Percentiles rank a stretch among this genome's conserved stretches.
Evolutionary conservation across 1,140 invertebrate species (phyloP).

Genomic region (Hycleus phaleratus): DNA sequence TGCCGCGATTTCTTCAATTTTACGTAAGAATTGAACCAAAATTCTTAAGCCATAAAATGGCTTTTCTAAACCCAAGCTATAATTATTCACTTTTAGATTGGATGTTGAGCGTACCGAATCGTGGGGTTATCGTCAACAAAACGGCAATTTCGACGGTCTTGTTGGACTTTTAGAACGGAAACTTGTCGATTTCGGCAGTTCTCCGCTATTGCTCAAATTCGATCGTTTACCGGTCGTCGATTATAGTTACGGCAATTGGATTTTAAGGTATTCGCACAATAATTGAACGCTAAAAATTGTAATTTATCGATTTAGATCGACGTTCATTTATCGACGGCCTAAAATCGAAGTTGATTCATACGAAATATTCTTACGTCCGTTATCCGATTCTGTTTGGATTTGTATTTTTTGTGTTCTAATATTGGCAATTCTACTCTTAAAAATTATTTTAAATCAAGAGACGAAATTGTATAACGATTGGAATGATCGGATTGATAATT

Average conservation of each 20-base stretch:
- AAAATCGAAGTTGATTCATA: slow-evolving; percentile 45
- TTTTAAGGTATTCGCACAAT: slow-evolving; percentile 41
- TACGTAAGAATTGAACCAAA: too few relatives aligned
- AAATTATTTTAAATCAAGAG: slow-evolving; percentile 19
- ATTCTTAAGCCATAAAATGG: too few relatives aligned
- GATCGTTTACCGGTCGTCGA: slow-evolving; percentile 51
- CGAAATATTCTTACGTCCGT: slow-evolving; percentile 51
- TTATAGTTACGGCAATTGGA: slow-evolving; percentile 50
- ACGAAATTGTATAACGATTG: not conserved
- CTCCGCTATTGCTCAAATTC: slow-evolving; percentile 48
- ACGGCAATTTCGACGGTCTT: slow-evolving; percentile 56
- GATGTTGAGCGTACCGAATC: slow-evolving; percentile 46
- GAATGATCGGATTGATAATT: slow-evolving; percentile 17
- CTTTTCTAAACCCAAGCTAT: too few relatives aligned
- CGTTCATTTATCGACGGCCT: slow-evolving; percentile 55
- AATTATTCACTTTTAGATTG: slow-evolving; percentile 36
- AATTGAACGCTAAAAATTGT: not conserved
- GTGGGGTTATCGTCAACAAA: slow-evolving; percentile 52
- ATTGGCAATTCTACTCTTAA: slow-evolving; percentile 34
- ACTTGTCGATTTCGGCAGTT: slow-evolving; percentile 50
- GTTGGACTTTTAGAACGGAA: slow-evolving; percentile 50
- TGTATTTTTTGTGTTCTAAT: slow-evolving; percentile 38
- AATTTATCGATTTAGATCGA: not conserved
- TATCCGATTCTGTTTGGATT: slow-evolving; percentile 48
- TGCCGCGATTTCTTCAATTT: slow-evolving; percentile 54